Evolutionary conservation across 2,797 vertebrate species (phyloP).

Genomic region (Pelodytes ibericus): DNA sequence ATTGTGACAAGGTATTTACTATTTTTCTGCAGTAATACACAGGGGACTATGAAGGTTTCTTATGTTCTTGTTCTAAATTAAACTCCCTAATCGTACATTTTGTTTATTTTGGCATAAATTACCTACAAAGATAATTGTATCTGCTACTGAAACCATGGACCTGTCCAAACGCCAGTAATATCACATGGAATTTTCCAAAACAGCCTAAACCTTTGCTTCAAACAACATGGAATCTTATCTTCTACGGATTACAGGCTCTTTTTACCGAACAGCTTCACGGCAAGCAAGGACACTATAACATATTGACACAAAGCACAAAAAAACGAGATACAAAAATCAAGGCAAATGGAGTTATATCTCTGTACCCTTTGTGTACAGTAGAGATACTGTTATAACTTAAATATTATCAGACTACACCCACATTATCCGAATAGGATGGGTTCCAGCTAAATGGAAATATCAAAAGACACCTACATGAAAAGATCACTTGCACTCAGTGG

Average conservation of each 20-base stretch:
- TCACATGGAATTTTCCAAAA: slow-evolving; percentile 17
- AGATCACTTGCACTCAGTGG: neutral
- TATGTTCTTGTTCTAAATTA: neutral
- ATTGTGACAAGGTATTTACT: no score
- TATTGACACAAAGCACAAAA: neutral
- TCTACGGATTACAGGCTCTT: neutral
- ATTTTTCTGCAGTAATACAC: neutral
- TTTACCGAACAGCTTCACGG: no score
- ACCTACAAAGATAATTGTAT: slow-evolving; percentile 1
- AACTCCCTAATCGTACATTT: neutral
- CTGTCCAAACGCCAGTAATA: neutral
- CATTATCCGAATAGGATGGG: slow-evolving; percentile 19
- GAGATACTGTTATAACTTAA: slow-evolving; percentile 23
- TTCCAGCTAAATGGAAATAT: slow-evolving; percentile 27
- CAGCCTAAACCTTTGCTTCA: neutral
- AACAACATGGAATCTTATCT: slow-evolving; percentile 19
- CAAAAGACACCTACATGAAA: slow-evolving; percentile 17
- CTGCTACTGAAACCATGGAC: slow-evolving; percentile 14
- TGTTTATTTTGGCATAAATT: slow-evolving; percentile 14
- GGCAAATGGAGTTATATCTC: neutral
- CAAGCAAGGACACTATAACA: neutral
- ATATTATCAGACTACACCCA: slow-evolving; percentile 40
- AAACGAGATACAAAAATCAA: slow-evolving; percentile 11
- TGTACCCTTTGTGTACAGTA: slow-evolving; percentile 4
- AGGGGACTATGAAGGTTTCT: neutral